Percentiles rank a stretch among this genome's conserved stretches.
Evolutionary conservation across 2,797 vertebrate genomes (phyloP).

Genomic region (Melopsittacus undulatus): DNA sequence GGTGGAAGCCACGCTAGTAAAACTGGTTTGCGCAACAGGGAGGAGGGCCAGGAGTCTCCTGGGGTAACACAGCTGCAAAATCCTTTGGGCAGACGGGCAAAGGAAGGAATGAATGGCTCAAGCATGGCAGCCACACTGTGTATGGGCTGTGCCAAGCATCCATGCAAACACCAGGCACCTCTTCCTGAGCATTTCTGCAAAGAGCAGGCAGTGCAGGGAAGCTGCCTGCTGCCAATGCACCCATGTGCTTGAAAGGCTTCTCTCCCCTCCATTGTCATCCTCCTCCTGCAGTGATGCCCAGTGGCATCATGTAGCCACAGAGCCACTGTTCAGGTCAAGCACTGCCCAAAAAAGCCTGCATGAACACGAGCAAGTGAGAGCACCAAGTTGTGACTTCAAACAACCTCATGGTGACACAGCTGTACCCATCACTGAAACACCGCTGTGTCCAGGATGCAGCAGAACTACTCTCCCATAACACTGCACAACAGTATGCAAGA

Average conservation of each 20-base stretch:
- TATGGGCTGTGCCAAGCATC: not conserved
- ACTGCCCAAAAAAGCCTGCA: not conserved
- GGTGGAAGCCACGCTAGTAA: not conserved
- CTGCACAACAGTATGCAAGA: not conserved
- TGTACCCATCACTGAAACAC: not conserved
- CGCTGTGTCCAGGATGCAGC: accelerated
- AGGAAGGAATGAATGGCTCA: accelerated
- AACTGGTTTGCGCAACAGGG: not conserved
- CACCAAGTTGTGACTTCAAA: not conserved
- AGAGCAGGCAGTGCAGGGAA: accelerated
- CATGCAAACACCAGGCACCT: accelerated
- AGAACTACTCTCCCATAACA: accelerated
- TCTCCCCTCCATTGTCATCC: accelerated
- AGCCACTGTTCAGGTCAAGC: accelerated
- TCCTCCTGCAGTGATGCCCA: not conserved
- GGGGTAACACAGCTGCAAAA: not conserved
- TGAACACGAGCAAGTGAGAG: not conserved
- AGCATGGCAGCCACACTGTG: accelerated
- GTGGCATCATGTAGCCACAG: accelerated
- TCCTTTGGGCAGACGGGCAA: not conserved
- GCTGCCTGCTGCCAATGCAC: accelerated
- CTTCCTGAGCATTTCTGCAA: not conserved
- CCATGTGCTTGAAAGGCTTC: not conserved
- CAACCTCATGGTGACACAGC: accelerated
- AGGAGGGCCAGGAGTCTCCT: not conserved